phyloP scores from a whole-genome alignment of 2,113 vertebrate species.

The Hippocampus abdominalis region DNA sequence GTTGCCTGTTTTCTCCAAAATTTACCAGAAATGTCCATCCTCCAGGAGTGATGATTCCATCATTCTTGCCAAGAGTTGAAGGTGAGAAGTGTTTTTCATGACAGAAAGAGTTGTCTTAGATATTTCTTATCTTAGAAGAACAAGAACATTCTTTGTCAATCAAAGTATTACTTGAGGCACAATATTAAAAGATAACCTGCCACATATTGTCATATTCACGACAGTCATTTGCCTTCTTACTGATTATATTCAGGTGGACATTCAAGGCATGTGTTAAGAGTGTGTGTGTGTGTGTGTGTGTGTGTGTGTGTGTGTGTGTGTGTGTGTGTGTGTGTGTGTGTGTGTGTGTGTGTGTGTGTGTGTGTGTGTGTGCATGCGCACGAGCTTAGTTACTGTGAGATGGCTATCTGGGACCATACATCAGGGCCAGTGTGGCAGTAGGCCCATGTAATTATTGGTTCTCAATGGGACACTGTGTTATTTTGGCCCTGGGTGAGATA shows the following conservation, averaged over 20 bases:
- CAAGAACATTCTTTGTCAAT: too few relatives aligned
- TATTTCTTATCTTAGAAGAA: conserved; percentile 54
- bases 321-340: conserved; percentile 28
- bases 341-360: conserved; percentile 8
- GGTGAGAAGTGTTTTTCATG: conserved; percentile 40
- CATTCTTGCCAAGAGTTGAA: too few relatives aligned
- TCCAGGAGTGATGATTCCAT: too few relatives aligned
- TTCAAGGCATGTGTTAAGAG: conserved; percentile 48
- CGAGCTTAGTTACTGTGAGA: conserved; percentile 61
- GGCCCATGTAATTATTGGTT: conserved; percentile 72
- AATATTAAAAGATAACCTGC: conserved; percentile 20
- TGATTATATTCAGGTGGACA: conserved; percentile 21
- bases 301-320: conserved; percentile 35
- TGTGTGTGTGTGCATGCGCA: conserved; percentile 21
- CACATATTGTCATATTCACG: conserved; percentile 29
- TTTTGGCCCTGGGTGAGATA: conserved; percentile 76
- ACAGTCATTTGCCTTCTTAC: conserved; percentile 25
- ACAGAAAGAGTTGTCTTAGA: conserved; percentile 42
- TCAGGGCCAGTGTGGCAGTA: conserved; percentile 65
- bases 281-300: conserved; percentile 48
- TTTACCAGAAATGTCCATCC: too few relatives aligned
- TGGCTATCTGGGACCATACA: conserved; percentile 73
- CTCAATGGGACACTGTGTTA: conserved; percentile 76
- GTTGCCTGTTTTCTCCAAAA: too few relatives aligned
- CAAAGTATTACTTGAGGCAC: not conserved